Conservation (phyloP, 2,113 vertebrate genomes). For the Paratilapia polleni region DNA sequence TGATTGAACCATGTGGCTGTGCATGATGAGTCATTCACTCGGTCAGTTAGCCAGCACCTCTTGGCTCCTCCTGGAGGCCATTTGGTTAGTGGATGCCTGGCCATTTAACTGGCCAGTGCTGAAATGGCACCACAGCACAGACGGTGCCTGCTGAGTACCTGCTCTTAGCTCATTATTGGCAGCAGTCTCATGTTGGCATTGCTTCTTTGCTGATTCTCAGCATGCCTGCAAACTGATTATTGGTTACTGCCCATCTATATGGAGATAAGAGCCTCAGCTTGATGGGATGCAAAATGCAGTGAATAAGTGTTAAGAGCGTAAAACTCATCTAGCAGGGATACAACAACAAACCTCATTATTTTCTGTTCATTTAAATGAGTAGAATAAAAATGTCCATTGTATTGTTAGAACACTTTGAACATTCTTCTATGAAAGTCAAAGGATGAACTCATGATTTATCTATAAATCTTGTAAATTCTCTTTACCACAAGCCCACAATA, state of each 20-base stretch:
- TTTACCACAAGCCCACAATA: too few species aligned
- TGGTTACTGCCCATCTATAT: conserved; percentile 42
- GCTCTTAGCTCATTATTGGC: conserved; percentile 56
- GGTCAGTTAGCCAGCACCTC: conserved; percentile 54
- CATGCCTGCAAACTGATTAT: conserved; percentile 27
- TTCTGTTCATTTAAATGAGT: neutral
- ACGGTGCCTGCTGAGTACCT: conserved; percentile 51
- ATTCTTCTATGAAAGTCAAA: neutral
- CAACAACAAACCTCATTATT: neutral
- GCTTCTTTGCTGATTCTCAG: conserved; percentile 28
- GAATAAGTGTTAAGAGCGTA: neutral
- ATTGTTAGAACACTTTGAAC: too few species aligned
- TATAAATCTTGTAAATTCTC: neutral
- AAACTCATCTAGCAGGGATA: neutral
- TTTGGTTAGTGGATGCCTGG: conserved; percentile 62
- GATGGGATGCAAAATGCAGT: neutral
- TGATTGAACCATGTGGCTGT: conserved; percentile 56
- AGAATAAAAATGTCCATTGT: too few species aligned
- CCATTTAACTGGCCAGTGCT: conserved; percentile 54
- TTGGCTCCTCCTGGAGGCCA: conserved; percentile 59
- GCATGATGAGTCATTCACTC: conserved; percentile 56
- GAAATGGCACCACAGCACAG: conserved; percentile 50
- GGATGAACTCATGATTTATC: neutral
- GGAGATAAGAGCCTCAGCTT: neutral
- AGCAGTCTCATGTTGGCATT: conserved; percentile 40